phyloP scores from a whole-genome alignment of 2,888 invertebrate genomes.

The Pterostichus niger region DNA sequence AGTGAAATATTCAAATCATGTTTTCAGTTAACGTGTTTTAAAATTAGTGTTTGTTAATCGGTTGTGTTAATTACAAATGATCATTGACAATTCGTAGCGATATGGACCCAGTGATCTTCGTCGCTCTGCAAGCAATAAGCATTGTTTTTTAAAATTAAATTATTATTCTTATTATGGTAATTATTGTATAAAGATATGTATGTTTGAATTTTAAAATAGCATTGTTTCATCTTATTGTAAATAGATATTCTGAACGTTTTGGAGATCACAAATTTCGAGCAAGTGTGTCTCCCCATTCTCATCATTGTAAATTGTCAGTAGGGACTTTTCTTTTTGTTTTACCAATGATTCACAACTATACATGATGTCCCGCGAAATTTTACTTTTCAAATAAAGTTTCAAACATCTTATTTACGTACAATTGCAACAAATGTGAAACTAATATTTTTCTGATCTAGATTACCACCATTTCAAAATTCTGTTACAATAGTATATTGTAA shows the following conservation, averaged over 20 bases:
- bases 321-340: not conserved
- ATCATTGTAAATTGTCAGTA: constrained; percentile 21
- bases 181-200: constrained; percentile 62
- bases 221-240: constrained; percentile 61
- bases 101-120: constrained; percentile 45
- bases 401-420: no score
- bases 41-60: constrained; percentile 59
- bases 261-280: constrained; percentile 26
- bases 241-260: constrained; percentile 58
- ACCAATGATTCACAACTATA: not conserved
- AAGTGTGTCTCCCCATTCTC: constrained; percentile 46
- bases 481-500: no score
- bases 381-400: no score
- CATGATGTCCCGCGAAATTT: no score
- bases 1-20: constrained; percentile 52
- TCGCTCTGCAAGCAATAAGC: constrained; percentile 57
- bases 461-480: no score
- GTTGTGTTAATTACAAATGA: constrained; percentile 49
- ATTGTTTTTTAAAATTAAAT: constrained; percentile 62
- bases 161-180: constrained; percentile 58
- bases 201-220: constrained; percentile 54
- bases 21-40: constrained; percentile 52
- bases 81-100: constrained; percentile 28
- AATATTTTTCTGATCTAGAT: no score
- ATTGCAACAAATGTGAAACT: no score